Conservation (phyloP, 2,113 vertebrate genomes). For the Sarotherodon lohbergeri region DNA sequence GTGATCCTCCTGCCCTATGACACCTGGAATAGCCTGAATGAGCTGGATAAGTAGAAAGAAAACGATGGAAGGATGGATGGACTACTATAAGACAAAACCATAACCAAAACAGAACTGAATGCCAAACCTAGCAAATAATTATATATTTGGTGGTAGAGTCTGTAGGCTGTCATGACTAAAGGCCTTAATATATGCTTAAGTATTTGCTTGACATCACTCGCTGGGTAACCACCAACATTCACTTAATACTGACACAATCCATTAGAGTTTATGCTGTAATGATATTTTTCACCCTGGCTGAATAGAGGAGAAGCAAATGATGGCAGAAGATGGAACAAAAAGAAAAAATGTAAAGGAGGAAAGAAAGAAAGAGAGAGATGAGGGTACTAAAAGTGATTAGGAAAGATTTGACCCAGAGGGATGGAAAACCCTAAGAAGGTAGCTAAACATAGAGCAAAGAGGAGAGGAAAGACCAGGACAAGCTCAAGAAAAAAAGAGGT, state of each 20-base stretch:
- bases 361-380: neutral
- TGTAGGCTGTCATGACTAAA: neutral
- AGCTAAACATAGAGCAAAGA: slow-evolving; percentile 40
- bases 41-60: neutral
- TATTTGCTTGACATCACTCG: neutral
- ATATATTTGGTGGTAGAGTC: neutral
- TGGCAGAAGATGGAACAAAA: neutral
- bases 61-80: neutral
- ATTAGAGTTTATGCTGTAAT: neutral
- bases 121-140: neutral
- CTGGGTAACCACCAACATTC: neutral
- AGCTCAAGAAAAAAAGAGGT: slow-evolving; percentile 3
- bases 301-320: neutral
- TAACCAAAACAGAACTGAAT: neutral
- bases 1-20: neutral
- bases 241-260: neutral
- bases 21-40: neutral
- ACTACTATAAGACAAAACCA: neutral
- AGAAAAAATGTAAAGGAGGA: neutral
- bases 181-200: neutral
- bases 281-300: neutral
- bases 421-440: slow-evolving; percentile 45
- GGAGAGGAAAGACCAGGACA: slow-evolving; percentile 19
- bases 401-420: slow-evolving; percentile 40
- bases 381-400: neutral